Percentiles rank a stretch among this genome's conserved stretches.
Conservation (phyloP, 2,888 invertebrate genomes). For the Lutraria lutraria region DNA sequence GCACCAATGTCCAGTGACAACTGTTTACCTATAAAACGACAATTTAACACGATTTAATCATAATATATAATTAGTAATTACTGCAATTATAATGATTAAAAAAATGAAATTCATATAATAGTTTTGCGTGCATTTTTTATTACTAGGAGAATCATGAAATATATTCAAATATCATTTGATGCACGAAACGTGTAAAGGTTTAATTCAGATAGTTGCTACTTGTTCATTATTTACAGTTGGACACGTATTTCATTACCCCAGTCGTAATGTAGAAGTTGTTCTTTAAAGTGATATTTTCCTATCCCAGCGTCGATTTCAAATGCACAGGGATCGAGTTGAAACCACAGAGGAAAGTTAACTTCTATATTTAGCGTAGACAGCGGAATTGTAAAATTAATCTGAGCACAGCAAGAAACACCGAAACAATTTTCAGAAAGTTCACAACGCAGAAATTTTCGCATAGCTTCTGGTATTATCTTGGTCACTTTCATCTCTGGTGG, state of each 20-base stretch:
- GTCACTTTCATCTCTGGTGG: slow-evolving; percentile 46
- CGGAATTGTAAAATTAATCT: slow-evolving; percentile 63
- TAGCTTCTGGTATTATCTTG: slow-evolving; percentile 50
- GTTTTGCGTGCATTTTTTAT: too few species aligned
- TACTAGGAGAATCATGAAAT: too few species aligned
- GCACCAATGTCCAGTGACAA: slow-evolving; percentile 41
- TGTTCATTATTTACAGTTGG: too few species aligned
- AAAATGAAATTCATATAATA: too few species aligned
- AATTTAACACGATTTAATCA: not conserved
- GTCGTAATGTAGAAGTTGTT: slow-evolving; percentile 57
- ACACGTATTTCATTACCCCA: slow-evolving; percentile 53
- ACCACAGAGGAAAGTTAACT: slow-evolving; percentile 53
- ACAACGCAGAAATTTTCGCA: slow-evolving; percentile 61
- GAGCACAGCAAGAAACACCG: slow-evolving; percentile 69
- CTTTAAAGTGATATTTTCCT: slow-evolving; percentile 31
- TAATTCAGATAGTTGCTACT: too few species aligned
- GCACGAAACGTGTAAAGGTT: too few species aligned
- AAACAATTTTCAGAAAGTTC: slow-evolving; percentile 69
- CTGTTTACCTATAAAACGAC: slow-evolving; percentile 38
- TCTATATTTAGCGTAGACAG: slow-evolving; percentile 46
- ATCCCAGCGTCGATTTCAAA: slow-evolving; percentile 48
- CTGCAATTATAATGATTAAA: too few species aligned
- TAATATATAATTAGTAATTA: too few species aligned
- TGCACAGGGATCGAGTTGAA: slow-evolving; percentile 59
- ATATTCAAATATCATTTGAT: too few species aligned